Base-by-base conservation (phyloP, 23 tunicate species). In the Oikopleura dioica region DNA sequence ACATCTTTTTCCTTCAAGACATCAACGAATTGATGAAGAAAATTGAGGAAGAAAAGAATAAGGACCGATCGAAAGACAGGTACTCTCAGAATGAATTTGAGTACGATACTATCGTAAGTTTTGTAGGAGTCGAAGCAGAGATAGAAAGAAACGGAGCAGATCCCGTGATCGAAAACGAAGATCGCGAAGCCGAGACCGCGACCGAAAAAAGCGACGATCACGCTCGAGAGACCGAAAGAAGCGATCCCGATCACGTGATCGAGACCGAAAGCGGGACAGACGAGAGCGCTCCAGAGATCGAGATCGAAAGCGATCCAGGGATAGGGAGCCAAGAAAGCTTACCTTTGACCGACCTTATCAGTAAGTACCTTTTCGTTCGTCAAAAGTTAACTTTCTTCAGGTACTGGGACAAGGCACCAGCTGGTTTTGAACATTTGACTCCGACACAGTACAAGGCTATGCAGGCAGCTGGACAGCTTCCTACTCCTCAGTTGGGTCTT, bases 401-500 rank as follows among this genome's bases (percentile, higher is more conserved):
- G 37, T 91, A 85, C 36, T 91, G 97, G 97, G 97, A 91, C 58
- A 86, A 85, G 34, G 88, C 97, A 9, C 97, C 97, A 1, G 37
- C 68, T 38, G 97, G 97, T 2, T 91, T 86, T 51, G 97, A 89
- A 63, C 96, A 89, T 68, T 81, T 89, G 37, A 84, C 96, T 12
- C 89, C 96, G 37, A 72, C 82, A 37, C 85, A 91, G 63, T 91
- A 91, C 79, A 91, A 91, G 77, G 94, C 97, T 0, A 85, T 91
- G 97, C 97, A 91, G 59, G 97, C 97, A 29, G 97, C 97, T 35
- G 97, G 97, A 0, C 97, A 91, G 76, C 77, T 91, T 38, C 97
- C 97, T 23, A 44, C 55, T 9, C 55, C 55, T 44, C 16, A 9
- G 9, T 44, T 44, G 16, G 55, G 55, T 44, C 16, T 44, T 9